A percentile compares a stretch with the other conserved stretches of the same genome.
These are phyloP conservation scores for Isurus oxyrinchus DNA, from an alignment of 2,113 vertebrate genomes.

Conservation along the genomic window DNA sequence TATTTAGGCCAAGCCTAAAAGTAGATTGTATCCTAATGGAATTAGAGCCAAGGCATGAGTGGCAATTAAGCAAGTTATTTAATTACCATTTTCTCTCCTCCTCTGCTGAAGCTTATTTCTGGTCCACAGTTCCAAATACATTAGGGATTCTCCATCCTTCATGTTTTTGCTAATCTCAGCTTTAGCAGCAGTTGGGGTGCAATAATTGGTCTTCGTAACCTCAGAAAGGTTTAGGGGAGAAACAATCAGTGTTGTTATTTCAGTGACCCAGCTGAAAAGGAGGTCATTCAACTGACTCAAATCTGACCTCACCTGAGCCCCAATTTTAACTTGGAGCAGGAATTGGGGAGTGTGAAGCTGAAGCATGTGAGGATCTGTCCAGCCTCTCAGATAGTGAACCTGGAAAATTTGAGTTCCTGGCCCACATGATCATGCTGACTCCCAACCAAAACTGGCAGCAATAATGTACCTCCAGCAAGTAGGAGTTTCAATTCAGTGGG, in stretches of 20 bases:
- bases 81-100: neutral
- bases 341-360: neutral
- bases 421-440: neutral
- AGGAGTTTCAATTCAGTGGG: neutral
- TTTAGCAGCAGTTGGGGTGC: neutral
- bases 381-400: neutral
- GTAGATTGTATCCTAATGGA: neutral
- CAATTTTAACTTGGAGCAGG: neutral
- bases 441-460: neutral
- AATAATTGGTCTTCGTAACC: neutral
- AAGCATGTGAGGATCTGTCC: neutral
- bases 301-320: neutral
- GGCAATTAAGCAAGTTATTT: neutral
- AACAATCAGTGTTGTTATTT: neutral
- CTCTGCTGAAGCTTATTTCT: neutral
- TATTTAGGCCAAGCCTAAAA: too few species aligned
- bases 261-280: neutral
- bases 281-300: neutral
- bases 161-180: neutral
- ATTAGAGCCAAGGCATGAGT: neutral
- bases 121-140: neutral
- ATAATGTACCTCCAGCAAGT: neutral
- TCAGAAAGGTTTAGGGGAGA: neutral
- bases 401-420: neutral
- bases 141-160: neutral